phyloP scores from a whole-genome alignment of 2,797 vertebrate genomes.

The Hozukius guyotensis region DNA sequence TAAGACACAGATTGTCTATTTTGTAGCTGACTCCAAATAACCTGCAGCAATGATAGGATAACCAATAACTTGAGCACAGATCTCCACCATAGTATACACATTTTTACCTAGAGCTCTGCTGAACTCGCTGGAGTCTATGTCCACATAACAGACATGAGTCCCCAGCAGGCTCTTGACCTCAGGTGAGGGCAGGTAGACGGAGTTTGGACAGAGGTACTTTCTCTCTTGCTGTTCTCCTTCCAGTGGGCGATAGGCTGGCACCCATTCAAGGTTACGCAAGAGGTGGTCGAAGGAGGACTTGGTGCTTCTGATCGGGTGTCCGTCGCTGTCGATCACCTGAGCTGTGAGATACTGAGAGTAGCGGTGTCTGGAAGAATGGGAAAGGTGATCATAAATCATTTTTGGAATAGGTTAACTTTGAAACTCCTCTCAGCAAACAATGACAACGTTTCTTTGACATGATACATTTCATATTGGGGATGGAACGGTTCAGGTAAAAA shows the following conservation, averaged over 20 bases:
- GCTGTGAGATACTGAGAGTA: slow-evolving; percentile 83
- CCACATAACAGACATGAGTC: slow-evolving; percentile 77
- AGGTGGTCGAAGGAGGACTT: slow-evolving; percentile 80
- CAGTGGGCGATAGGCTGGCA: slow-evolving; percentile 68
- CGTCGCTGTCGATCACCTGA: slow-evolving; percentile 74
- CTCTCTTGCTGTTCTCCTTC: slow-evolving; percentile 31
- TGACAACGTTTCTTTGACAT: neutral
- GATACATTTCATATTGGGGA: neutral
- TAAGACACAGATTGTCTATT: neutral
- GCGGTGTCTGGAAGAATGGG: slow-evolving; percentile 68
- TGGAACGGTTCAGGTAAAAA: too few relatives aligned
- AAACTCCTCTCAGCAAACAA: neutral
- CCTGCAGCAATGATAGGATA: neutral
- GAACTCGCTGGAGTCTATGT: slow-evolving; percentile 76
- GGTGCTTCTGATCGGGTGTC: slow-evolving; percentile 48
- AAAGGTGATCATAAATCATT: neutral
- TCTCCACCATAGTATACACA: neutral
- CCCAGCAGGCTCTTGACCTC: slow-evolving; percentile 76
- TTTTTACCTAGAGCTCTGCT: slow-evolving; percentile 77
- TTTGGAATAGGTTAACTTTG: neutral
- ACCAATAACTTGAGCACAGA: neutral
- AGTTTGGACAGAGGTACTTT: slow-evolving; percentile 71
- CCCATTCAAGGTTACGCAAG: slow-evolving; percentile 77
- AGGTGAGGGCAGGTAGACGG: slow-evolving; percentile 73
- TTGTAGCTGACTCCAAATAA: neutral